Evolutionary conservation across 2,888 invertebrate genomes (phyloP).

Genomic region (Eupithecia exiguata): DNA sequence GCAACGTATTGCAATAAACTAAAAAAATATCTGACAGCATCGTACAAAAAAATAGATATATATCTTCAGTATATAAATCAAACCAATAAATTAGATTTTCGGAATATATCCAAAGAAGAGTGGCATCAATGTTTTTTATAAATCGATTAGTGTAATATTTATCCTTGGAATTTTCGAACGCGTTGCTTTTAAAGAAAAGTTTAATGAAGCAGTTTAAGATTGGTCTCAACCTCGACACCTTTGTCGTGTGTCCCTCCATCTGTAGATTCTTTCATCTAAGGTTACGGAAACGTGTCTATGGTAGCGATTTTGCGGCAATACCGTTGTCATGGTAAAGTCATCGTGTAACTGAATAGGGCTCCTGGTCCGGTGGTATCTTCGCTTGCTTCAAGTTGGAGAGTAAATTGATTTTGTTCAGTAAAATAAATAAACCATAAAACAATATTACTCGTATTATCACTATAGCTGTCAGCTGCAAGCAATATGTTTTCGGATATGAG

Average conservation of each 20-base stretch:
- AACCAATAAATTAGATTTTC: neutral
- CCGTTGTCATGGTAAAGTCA: neutral
- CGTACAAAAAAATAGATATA: neutral
- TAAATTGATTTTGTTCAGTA: neutral
- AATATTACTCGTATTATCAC: constrained; percentile 30
- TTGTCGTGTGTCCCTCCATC: too few species aligned
- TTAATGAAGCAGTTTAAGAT: neutral
- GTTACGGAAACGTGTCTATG: neutral
- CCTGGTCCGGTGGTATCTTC: neutral
- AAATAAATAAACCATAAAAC: constrained; percentile 29
- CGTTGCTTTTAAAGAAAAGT: too few species aligned
- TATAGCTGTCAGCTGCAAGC: constrained; percentile 66
- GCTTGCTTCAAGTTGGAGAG: neutral
- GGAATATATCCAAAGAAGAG: neutral
- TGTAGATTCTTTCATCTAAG: too few species aligned
- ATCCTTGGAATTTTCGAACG: neutral
- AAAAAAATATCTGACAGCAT: neutral
- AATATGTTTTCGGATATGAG: constrained; percentile 69
- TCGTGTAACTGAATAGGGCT: neutral
- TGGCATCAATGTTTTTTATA: neutral
- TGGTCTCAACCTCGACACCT: too few species aligned
- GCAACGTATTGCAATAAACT: constrained; percentile 14
- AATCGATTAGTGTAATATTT: neutral
- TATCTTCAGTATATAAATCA: neutral
- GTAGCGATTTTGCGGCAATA: neutral